phyloP scores from a whole-genome alignment of 2,113 vertebrate genomes.

The Muntiacus reevesi region DNA sequence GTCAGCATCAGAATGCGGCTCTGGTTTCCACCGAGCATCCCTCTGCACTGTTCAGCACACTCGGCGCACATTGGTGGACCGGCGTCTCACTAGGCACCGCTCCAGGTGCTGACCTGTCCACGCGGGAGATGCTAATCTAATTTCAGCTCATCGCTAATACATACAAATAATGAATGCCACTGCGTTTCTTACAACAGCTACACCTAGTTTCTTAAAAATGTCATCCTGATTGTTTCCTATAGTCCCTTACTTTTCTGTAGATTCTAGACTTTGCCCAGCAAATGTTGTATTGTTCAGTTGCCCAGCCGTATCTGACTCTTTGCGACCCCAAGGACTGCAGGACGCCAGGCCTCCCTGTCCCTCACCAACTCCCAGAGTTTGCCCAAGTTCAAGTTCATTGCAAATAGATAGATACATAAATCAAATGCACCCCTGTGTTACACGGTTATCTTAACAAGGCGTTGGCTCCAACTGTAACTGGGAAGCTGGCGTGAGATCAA shows the following conservation, averaged over 20 bases:
- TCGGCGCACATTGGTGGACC: rapidly evolving
- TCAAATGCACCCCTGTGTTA: background rate
- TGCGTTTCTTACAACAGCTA: rapidly evolving
- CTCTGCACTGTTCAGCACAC: rapidly evolving
- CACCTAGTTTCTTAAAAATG: too few relatives aligned
- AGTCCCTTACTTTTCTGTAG: rapidly evolving
- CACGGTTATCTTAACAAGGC: rapidly evolving
- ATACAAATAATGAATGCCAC: rapidly evolving
- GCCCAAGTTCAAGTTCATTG: background rate
- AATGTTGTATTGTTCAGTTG: background rate
- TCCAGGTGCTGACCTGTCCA: background rate
- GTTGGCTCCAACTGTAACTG: background rate
- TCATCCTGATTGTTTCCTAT: background rate
- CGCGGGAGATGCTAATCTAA: rapidly evolving
- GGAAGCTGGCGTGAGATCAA: background rate
- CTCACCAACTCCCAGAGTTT: background rate
- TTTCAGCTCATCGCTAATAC: too few relatives aligned
- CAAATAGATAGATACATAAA: background rate
- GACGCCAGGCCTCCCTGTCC: background rate
- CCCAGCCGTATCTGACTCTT: background rate
- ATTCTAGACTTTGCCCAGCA: background rate
- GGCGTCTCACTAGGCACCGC: rapidly evolving
- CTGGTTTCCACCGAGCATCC: rapidly evolving
- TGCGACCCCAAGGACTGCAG: background rate
- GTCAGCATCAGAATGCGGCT: rapidly evolving